Evolutionary conservation across 2,113 vertebrate species (phyloP), one percentile per base, ranked within the genome.

Genomic region (Delphinus delphis): DNA sequence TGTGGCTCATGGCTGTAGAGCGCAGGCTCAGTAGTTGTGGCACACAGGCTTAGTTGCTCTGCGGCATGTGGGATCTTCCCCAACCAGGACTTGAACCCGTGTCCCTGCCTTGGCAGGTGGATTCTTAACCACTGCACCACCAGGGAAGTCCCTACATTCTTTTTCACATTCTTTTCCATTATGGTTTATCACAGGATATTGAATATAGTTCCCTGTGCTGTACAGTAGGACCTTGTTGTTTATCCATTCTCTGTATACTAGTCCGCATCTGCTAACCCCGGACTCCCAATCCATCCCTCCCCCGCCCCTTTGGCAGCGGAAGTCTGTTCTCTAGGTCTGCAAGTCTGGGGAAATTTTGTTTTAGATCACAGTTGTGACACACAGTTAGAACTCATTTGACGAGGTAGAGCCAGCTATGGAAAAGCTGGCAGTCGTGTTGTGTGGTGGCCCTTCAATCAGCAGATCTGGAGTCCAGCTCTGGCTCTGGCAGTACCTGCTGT

Each of bases 281-380:
- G 20, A 53, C 17, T 77, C 74, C 47, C 41, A 18, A 1, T 50
- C 28, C 73, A 77, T 77, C 47, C 9, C 10, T 33, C 44, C 44
- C 28, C 74, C 11, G 2, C 47, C 44, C 74, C 44, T 28, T 10
- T 53, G 47, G 74, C 74, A 47, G 33, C 47, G 0, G 28, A 53
- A 33, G 74, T 77, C 74, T 21, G 47, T 77, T 31, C 47, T 77
- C 74, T 77, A 28, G 18, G 4, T 76, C 74, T 33, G 74, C 50
- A 47, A 33, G 17, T 77, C 44, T 77, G 28, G 74, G 33, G 50
- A 33, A 95, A 31, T 71, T 50, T 21, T 23, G 25, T 79, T 85
- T 87, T 65, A 77, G 71, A 71, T 82, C 41, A n/a, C 10, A 23
- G 62, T 84, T 68, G 73, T 88, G 71, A 62, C n/a, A 21, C 20